Evolutionary conservation across 30 jellyfish, hydroid and myxozoan species (phyloP).

Genomic region (Nemopilema nomurai): DNA sequence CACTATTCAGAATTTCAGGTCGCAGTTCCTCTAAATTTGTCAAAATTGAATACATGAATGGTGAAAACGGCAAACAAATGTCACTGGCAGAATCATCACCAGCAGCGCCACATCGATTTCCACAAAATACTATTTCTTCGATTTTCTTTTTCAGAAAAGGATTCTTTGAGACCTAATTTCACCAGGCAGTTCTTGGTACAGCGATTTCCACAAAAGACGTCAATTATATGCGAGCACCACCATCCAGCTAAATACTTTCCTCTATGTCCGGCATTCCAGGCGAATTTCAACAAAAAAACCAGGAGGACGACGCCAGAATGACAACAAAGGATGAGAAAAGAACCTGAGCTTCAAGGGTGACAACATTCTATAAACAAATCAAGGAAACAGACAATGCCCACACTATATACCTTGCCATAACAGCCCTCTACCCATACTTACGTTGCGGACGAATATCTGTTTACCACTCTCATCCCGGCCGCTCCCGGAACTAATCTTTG

Average conservation of each 20-base stretch:
- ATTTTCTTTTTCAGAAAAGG: no score
- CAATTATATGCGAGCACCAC: no score
- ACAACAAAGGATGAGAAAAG: neutral
- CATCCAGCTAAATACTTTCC: neutral
- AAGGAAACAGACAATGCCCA: conserved; percentile 17
- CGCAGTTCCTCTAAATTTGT: no score
- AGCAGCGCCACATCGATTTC: no score
- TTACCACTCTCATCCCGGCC: conserved; percentile 66
- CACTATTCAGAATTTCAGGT: no score
- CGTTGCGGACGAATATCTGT: conserved; percentile 94
- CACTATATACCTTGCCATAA: neutral
- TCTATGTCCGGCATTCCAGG: neutral
- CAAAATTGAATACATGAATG: no score
- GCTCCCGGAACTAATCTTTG: conserved; percentile 57
- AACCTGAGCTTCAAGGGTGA: neutral
- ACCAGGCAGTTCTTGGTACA: no score
- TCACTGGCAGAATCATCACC: no score
- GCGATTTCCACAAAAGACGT: no score
- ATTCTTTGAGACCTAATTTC: no score
- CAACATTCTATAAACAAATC: conserved; percentile 11
- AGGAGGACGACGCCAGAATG: neutral
- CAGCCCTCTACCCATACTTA: conserved; percentile 68
- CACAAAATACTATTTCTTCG: no score
- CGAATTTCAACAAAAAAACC: neutral
- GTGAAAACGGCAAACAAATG: no score